A percentile compares a stretch with the other conserved stretches of the same genome.
Evolutionary conservation across 2,113 vertebrate genomes (phyloP).

Genomic region (Psittacus erithacus): DNA sequence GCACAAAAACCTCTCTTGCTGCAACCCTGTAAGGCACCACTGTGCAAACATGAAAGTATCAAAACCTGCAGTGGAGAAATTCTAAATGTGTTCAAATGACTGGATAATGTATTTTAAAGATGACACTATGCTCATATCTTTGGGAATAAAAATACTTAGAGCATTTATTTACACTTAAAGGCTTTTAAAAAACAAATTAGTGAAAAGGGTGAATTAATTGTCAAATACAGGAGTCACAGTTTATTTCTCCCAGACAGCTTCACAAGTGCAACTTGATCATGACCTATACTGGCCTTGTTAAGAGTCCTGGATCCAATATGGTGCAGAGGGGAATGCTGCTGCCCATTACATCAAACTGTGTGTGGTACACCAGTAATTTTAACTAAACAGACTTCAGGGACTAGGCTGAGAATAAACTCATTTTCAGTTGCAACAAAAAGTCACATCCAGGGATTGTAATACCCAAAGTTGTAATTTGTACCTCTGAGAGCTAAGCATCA

Average conservation of each 20-base stretch:
- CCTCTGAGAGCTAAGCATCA: not conserved
- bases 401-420: not conserved
- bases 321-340: not conserved
- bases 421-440: not conserved
- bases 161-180: slow-evolving; percentile 26
- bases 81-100: not conserved
- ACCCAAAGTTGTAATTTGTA: not conserved
- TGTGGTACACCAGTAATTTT: not conserved
- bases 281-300: not conserved
- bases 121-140: not conserved
- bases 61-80: not conserved
- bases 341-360: not conserved
- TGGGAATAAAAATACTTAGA: slow-evolving; percentile 37
- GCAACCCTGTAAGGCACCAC: slow-evolving; percentile 53
- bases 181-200: not conserved
- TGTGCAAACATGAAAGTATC: not conserved
- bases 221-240: not conserved
- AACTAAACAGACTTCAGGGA: slow-evolving; percentile 17
- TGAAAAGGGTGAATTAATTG: not conserved
- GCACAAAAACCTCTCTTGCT: slow-evolving; percentile 54
- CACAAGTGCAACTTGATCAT: not conserved
- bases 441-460: not conserved
- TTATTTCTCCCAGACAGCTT: not conserved
- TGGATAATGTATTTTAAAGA: slow-evolving; percentile 1
- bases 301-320: not conserved